These are phyloP conservation scores for Chironomus striatipennis DNA, from an alignment of 1,140 invertebrate species.

Conservation along the genomic window DNA sequence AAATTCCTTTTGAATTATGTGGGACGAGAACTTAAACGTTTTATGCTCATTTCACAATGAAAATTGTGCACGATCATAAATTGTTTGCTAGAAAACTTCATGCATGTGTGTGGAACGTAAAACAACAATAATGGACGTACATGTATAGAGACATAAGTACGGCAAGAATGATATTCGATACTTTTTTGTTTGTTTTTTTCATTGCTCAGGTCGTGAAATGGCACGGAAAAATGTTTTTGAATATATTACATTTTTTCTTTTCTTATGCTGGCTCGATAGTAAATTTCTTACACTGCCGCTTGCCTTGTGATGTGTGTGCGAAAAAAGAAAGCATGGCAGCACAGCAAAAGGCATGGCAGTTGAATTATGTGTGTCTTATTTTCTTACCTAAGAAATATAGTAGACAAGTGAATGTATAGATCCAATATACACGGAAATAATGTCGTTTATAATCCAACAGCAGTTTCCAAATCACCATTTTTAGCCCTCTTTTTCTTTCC, in stretches of 20 bases:
- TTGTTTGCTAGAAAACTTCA: not conserved
- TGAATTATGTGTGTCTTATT: not conserved
- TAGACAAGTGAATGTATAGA: conserved; percentile 1
- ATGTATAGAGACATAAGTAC: not conserved
- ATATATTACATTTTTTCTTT: not conserved
- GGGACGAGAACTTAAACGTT: not conserved
- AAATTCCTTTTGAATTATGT: no score
- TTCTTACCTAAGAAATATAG: not conserved
- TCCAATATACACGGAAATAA: conserved; percentile 13
- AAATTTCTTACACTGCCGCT: no score
- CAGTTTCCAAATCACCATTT: conserved; percentile 7
- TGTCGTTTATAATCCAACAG: conserved; percentile 8
- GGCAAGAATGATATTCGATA: not conserved
- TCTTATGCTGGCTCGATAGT: no score
- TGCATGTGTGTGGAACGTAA: not conserved
- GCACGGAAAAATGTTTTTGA: not conserved
- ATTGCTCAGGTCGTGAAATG: conserved; percentile 6
- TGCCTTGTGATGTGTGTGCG: no score
- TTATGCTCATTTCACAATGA: not conserved
- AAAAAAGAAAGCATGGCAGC: no score
- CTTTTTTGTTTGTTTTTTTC: not conserved
- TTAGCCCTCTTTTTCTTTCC: not conserved
- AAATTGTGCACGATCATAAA: conserved; percentile 1
- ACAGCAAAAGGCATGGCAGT: no score
- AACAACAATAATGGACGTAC: not conserved